Conservation (phyloP, 2,113 vertebrate genomes). For the Hippocampus barbouri region DNA sequence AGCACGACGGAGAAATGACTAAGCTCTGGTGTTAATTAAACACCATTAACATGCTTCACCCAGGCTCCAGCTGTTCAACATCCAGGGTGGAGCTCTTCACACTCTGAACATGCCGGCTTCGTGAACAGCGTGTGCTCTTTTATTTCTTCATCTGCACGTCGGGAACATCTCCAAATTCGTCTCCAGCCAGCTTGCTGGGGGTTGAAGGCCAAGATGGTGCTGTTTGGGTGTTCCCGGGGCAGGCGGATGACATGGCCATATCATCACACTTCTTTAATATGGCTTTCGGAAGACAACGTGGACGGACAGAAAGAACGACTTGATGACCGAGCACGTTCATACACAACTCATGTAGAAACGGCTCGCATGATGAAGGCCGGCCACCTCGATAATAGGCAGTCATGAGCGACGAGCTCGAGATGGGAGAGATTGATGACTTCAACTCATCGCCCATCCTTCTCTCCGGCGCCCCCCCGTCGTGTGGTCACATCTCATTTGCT, state of each 20-base stretch:
- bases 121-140: not conserved
- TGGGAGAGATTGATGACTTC: conserved; percentile 23
- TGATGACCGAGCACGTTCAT: conserved; percentile 37
- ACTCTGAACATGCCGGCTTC: conserved; percentile 2
- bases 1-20: conserved; percentile 27
- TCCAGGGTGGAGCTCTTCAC: conserved; percentile 29
- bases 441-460: not conserved
- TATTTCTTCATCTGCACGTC: not conserved
- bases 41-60: conserved; percentile 34
- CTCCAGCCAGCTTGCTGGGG: too few species aligned
- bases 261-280: not conserved
- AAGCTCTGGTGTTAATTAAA: conserved; percentile 54
- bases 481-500: conserved; percentile 49
- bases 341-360: conserved; percentile 38
- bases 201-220: too few species aligned
- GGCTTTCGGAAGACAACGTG: not conserved
- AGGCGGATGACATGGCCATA: too few species aligned
- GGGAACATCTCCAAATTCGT: not conserved
- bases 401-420: conserved; percentile 19
- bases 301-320: not conserved
- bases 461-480: conserved; percentile 4
- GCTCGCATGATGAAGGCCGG: conserved; percentile 40
- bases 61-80: conserved; percentile 37
- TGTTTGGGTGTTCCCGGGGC: too few species aligned
- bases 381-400: conserved; percentile 41